Evolutionary conservation across 2,797 vertebrate species (phyloP).

Genomic region (Centropyge bicolor): DNA sequence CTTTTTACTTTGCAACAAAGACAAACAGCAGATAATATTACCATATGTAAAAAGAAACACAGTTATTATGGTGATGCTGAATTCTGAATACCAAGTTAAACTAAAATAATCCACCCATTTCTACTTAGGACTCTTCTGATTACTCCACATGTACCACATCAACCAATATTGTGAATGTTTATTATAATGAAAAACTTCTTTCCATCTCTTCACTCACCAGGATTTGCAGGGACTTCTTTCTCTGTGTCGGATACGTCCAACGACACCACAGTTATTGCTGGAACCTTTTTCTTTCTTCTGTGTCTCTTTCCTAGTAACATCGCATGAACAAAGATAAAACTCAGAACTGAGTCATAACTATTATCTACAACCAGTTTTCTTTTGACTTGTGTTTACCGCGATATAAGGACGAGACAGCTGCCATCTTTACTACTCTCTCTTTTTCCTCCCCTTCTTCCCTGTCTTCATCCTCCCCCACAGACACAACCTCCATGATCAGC

Average conservation of each 20-base stretch:
- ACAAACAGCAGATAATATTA: not conserved
- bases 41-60: not conserved
- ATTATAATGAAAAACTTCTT: not conserved
- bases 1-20: constrained; percentile 57
- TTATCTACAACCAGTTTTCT: constrained; percentile 1
- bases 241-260: constrained; percentile 37
- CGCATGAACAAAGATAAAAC: not conserved
- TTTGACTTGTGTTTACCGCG: constrained; percentile 58
- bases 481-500: constrained; percentile 69
- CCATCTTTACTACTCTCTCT: constrained; percentile 49
- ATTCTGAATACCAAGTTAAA: not conserved
- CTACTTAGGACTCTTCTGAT: not conserved
- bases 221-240: constrained; percentile 38
- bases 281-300: constrained; percentile 40
- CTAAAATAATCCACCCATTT: not conserved
- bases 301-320: constrained; percentile 54
- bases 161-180: not conserved
- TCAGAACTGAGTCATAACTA: not conserved
- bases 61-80: not conserved
- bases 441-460: constrained; percentile 57
- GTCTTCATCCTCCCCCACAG: constrained; percentile 65
- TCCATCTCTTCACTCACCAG: constrained; percentile 52
- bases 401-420: constrained; percentile 35
- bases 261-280: constrained; percentile 9
- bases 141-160: not conserved